Evolutionary conservation across 2,888 invertebrate genomes (phyloP).

Genomic region (Rotaria sp.): DNA sequence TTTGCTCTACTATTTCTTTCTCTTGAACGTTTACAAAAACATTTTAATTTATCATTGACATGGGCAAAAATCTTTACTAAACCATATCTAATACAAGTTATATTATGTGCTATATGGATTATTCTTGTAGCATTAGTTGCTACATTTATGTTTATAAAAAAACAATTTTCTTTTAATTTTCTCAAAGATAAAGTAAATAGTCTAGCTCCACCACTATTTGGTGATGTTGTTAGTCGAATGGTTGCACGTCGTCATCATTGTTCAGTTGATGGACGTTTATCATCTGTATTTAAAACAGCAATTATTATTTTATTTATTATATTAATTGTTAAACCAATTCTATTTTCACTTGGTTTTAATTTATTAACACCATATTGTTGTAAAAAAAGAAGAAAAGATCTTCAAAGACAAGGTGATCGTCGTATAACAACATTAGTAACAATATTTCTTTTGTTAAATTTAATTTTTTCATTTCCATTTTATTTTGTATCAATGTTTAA

Average conservation of each 20-base stretch:
- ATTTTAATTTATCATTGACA: neutral
- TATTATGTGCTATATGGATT: neutral
- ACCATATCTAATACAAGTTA: neutral
- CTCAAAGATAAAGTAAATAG: neutral
- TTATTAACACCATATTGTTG: slow-evolving; percentile 1
- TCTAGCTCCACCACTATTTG: neutral
- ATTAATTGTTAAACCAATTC: neutral
- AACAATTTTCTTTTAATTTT: neutral
- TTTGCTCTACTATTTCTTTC: neutral
- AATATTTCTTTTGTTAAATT: slow-evolving; percentile 22
- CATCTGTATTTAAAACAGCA: neutral
- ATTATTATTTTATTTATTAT: slow-evolving; percentile 19
- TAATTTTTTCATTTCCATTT: slow-evolving; percentile 21
- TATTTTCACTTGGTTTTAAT: neutral
- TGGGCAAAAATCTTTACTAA: neutral
- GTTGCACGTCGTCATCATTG: neutral
- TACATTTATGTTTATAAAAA: neutral
- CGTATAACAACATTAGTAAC: slow-evolving; percentile 13
- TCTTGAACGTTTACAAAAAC: neutral
- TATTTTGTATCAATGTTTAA: slow-evolving; percentile 21
- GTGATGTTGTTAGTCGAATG: neutral
- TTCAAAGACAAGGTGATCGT: neutral
- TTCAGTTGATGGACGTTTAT: slow-evolving; percentile 16
- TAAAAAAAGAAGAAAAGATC: neutral
- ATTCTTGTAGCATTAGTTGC: neutral